Evolutionary conservation across 2,888 invertebrate genomes (phyloP).

Genomic region (Nymphalis polychloros): DNA sequence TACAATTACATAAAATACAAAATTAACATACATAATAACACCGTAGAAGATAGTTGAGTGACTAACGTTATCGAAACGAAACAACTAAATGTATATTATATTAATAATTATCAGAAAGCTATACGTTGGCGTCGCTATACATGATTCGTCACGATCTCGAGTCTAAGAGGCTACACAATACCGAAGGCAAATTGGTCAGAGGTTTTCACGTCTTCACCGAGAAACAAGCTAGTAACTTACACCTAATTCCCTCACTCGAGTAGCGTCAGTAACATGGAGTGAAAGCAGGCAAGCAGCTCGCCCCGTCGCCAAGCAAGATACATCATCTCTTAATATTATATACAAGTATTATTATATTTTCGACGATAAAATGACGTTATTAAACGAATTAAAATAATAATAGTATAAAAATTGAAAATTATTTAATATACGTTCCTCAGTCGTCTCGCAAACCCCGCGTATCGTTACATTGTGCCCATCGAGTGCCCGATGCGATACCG

Average conservation of each 20-base stretch:
- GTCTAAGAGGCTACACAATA: conserved; percentile 80
- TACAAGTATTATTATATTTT: conserved; percentile 60
- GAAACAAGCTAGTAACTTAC: conserved; percentile 76
- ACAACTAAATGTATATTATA: conserved; percentile 50
- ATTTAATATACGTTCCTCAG: conserved; percentile 45
- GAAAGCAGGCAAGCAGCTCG: conserved; percentile 69
- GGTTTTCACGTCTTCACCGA: conserved; percentile 73
- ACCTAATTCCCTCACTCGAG: conserved; percentile 63
- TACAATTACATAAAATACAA: conserved; percentile 68
- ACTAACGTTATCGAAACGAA: conserved; percentile 80
- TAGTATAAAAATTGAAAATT: conserved; percentile 56
- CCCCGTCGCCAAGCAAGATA: conserved; percentile 58
- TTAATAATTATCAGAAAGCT: conserved; percentile 70
- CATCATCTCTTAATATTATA: conserved; percentile 70
- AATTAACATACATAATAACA: conserved; percentile 68
- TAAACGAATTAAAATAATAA: conserved; percentile 22
- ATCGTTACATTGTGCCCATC: conserved; percentile 48
- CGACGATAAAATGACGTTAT: conserved; percentile 49
- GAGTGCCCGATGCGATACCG: conserved; percentile 51
- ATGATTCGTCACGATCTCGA: conserved; percentile 76
- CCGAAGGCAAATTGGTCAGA: conserved; percentile 82
- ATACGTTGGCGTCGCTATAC: conserved; percentile 74
- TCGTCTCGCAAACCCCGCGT: conserved; percentile 47
- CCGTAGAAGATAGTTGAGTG: conserved; percentile 61
- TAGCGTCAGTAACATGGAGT: conserved; percentile 63